Base-by-base conservation (phyloP, 2,888 invertebrate genomes). In the Nasonovia ribisnigri region DNA sequence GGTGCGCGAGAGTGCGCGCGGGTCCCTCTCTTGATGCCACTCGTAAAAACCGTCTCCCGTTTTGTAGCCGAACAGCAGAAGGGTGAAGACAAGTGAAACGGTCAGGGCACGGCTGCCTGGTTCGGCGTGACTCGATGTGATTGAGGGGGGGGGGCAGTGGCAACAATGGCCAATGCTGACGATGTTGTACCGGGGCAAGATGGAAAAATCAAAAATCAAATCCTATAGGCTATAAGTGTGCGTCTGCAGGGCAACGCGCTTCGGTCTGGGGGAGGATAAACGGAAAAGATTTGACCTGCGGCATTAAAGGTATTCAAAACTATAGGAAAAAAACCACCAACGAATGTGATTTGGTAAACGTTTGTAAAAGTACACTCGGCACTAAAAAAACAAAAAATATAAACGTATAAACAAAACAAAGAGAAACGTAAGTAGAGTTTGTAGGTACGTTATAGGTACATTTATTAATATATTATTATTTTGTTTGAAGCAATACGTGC, bases 1-100 rank as follows among this genome's bases (percentile, higher is more conserved):
- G 48, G 42, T n/a, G 88, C 90, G 88, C 54, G 93, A 57, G 90
- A 36, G 48, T n/a, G 88, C 90, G 88, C 88, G 93, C 84, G 90
- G 90, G 90, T 84, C 42, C 84, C 84, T 54, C 92, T 84, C 89
- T 36, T 20, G 93, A 51, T 51, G 67, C 87, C 93, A 54, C 90
- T 84, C 84, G n/a, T 29, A 36, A 92, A 92, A 88, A 77, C 88
- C 54, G 93, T 93, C 89, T 84, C 77, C 84, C 51, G 92, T 86
- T 92, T 87, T 60, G 86, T 87, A 51, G 10, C 84, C 46, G 89
- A 6, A 13, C 77, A 8, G 60, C 88, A 77, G 92, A 88, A 77
- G 92, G 92, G 92, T 54, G 88, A 92, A 88, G 92, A 92, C 92
- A 57, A 91, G 91, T 86, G 91, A 86, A 91, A 86, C 86, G 57